Evolutionary conservation across 2,797 vertebrate genomes (phyloP).

Genomic region (Neostethus bicornis): DNA sequence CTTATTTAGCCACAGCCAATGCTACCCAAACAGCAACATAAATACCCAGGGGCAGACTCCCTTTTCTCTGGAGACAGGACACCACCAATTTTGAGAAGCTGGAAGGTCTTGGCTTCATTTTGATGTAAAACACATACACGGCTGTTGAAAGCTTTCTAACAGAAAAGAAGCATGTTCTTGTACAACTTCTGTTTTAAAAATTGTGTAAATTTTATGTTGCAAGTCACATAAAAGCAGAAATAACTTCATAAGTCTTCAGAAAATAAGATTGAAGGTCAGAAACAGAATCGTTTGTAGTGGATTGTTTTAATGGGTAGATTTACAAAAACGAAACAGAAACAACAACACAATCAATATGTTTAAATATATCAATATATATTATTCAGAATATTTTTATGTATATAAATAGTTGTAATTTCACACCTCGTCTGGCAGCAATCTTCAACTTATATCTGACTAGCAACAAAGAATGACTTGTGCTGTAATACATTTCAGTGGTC

Average conservation of each 20-base stretch:
- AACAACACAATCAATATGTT: conserved; percentile 54
- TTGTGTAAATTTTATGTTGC: neutral
- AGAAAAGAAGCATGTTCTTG: no score
- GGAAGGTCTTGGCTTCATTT: no score
- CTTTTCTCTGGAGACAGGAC: no score
- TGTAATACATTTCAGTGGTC: conserved; percentile 66
- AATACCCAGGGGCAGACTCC: no score
- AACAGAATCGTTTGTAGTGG: conserved; percentile 34
- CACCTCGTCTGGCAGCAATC: conserved; percentile 54
- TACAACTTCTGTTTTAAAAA: no score
- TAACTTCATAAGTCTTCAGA: neutral
- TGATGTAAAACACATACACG: no score
- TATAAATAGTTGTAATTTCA: conserved; percentile 52
- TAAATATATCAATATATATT: conserved; percentile 41
- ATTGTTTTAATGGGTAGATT: conserved; percentile 65
- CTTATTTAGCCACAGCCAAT: no score
- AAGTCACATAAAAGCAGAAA: neutral
- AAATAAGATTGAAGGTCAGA: neutral
- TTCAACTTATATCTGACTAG: conserved; percentile 29
- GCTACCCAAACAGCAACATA: no score
- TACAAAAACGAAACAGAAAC: conserved; percentile 55
- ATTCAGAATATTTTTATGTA: conserved; percentile 44
- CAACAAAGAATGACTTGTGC: conserved; percentile 42
- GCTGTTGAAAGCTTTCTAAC: no score
- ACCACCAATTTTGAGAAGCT: no score